phyloP scores from a whole-genome alignment of 2,113 vertebrate genomes.

The Psettodes erumei region DNA sequence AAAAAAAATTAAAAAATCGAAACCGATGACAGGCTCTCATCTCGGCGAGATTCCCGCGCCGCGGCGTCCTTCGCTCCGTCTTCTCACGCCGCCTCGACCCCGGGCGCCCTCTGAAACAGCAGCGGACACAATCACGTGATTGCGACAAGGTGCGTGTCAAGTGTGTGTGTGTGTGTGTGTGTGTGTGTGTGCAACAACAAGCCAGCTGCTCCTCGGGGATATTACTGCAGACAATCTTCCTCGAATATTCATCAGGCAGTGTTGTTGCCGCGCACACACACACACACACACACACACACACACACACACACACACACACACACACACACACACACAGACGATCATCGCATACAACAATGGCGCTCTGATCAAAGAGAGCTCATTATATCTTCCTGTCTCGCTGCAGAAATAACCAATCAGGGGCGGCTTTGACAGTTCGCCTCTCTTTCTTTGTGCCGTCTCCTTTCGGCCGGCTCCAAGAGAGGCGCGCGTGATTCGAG shows the following conservation, averaged over 20 bases:
- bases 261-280: constrained; percentile 32
- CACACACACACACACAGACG: constrained; percentile 35
- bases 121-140: constrained; percentile 34
- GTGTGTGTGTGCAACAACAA: constrained; percentile 57
- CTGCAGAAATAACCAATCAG: constrained; percentile 68
- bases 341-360: constrained; percentile 66
- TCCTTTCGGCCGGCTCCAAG: constrained; percentile 52
- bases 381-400: constrained; percentile 71
- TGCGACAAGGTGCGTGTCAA: constrained; percentile 38
- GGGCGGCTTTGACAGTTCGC: constrained; percentile 39
- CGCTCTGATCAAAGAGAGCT: constrained; percentile 78
- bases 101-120: constrained; percentile 26
- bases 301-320: constrained; percentile 24
- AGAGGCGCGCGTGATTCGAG: constrained; percentile 56
- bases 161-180: constrained; percentile 23
- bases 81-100: neutral
- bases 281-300: constrained; percentile 30
- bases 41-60: constrained; percentile 6
- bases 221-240: constrained; percentile 47
- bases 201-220: constrained; percentile 66
- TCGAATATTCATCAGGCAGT: constrained; percentile 74
- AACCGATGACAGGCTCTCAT: constrained; percentile 38
- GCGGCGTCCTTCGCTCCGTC: neutral
- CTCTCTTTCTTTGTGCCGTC: constrained; percentile 54
- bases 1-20: no score